Percentiles rank a stretch among this genome's conserved stretches.
Conservation (phyloP, 2,113 vertebrate species). For the Cavia aperea region DNA sequence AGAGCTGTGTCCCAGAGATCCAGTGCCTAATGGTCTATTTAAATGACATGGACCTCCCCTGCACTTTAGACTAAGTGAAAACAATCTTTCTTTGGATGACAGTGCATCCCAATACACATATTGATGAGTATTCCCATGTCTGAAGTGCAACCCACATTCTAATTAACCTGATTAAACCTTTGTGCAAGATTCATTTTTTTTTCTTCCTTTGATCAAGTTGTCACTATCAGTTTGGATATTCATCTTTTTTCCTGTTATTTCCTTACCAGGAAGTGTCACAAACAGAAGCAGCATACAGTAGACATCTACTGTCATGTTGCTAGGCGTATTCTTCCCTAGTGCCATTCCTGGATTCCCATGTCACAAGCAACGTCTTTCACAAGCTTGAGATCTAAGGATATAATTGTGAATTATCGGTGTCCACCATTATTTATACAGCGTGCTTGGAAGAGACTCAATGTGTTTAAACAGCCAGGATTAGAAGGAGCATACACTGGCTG, state of each 20-base stretch:
- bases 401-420: neutral
- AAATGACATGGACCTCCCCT: neutral
- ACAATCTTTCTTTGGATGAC: slow-evolving; percentile 39
- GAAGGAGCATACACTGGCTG: neutral
- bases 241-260: slow-evolving; percentile 41
- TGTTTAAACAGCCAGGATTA: neutral
- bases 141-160: slow-evolving; percentile 3
- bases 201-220: neutral
- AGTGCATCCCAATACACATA: neutral
- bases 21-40: neutral
- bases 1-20: neutral
- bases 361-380: neutral
- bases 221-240: slow-evolving; percentile 45
- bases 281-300: neutral
- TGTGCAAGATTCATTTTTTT: neutral
- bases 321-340: neutral
- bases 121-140: neutral
- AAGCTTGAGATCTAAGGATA: neutral
- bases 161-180: slow-evolving; percentile 20
- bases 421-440: neutral
- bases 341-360: neutral
- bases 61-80: neutral
- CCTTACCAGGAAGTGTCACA: neutral
- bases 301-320: neutral
- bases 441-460: neutral